Conservation (phyloP, 2,113 vertebrate genomes). For the Hypomesus transpacificus region DNA sequence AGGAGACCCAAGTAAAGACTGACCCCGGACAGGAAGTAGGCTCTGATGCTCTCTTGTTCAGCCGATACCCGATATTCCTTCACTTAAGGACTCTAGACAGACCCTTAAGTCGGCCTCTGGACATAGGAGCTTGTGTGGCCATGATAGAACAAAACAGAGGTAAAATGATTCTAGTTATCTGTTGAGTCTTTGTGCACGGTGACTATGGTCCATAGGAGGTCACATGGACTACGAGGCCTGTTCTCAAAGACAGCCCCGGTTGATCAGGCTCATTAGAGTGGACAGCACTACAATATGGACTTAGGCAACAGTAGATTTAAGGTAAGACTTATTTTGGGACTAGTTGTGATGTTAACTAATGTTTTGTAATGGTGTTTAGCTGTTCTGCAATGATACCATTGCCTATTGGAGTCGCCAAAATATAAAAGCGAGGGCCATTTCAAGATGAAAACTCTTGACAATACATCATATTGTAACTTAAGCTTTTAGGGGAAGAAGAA, state of each 20-base stretch:
- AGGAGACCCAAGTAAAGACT: neutral
- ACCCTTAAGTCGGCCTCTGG: neutral
- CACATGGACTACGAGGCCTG: neutral
- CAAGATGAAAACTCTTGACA: too few species aligned
- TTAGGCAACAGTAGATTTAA: neutral
- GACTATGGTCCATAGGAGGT: neutral
- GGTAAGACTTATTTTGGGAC: neutral
- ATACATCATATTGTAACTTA: too few species aligned
- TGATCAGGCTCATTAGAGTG: neutral
- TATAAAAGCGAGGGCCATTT: too few species aligned
- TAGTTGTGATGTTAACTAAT: neutral
- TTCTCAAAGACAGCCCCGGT: neutral
- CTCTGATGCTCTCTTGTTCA: constrained; percentile 44
- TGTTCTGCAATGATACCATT: neutral
- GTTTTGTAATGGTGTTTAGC: neutral
- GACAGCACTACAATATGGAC: neutral
- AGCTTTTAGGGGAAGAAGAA: too few species aligned
- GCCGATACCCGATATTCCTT: constrained; percentile 39
- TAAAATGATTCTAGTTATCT: neutral
- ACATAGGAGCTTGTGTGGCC: neutral
- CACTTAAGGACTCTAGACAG: neutral
- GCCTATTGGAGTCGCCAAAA: neutral
- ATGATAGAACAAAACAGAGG: neutral
- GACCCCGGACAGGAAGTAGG: constrained; percentile 32
- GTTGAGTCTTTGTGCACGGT: neutral